Evolutionary conservation across 2,888 invertebrate genomes (phyloP).

Genomic region (Meandrusa payeni): DNA sequence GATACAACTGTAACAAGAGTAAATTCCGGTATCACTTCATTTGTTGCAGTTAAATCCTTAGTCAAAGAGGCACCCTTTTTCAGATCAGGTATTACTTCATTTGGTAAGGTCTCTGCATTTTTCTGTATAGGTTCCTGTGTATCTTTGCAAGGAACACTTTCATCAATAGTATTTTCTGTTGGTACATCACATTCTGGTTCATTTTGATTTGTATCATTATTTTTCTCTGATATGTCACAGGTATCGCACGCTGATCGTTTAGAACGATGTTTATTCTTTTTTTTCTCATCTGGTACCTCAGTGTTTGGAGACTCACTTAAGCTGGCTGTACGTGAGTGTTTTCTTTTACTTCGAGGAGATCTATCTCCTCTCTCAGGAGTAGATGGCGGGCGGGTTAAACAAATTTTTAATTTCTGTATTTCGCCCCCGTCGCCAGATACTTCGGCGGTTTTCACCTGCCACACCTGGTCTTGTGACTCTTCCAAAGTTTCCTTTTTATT

Average conservation of each 20-base stretch:
- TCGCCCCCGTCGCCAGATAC: constrained; percentile 75
- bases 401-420: constrained; percentile 84
- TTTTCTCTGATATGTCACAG: constrained; percentile 58
- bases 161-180: background rate
- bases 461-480: constrained; percentile 68
- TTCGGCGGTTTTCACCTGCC: constrained; percentile 77
- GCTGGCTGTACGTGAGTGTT: constrained; percentile 72
- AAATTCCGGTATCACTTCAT: too few relatives aligned
- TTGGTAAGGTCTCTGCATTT: too few relatives aligned
- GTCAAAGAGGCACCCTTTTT: too few relatives aligned
- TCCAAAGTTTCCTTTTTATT: constrained; percentile 58
- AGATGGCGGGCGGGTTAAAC: constrained; percentile 79
- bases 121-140: too few relatives aligned
- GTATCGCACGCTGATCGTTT: constrained; percentile 55
- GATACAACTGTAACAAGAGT: too few relatives aligned
- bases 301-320: constrained; percentile 71
- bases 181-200: constrained; percentile 34
- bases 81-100: too few relatives aligned
- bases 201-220: constrained; percentile 52
- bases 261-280: constrained; percentile 61
- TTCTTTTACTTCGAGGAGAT: constrained; percentile 74
- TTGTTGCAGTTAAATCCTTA: too few relatives aligned
- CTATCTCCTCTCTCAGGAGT: constrained; percentile 76
- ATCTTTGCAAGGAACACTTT: too few relatives aligned
- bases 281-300: constrained; percentile 68